Evolutionary conservation across 2,888 invertebrate genomes (phyloP).

Genomic region (Deilephila porcellus): DNA sequence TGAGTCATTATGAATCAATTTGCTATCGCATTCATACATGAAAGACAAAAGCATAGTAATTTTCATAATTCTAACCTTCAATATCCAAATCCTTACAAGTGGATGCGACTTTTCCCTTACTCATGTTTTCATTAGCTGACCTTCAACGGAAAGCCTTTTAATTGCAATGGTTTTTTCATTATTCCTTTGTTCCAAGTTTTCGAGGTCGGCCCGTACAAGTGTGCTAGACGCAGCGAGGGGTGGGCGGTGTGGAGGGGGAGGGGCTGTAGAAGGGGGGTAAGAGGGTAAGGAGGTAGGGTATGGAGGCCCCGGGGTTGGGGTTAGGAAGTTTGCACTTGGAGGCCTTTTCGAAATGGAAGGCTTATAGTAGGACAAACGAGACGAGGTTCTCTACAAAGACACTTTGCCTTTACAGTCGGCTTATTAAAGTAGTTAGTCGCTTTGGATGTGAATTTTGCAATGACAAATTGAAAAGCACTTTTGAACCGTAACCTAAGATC

Average conservation of each 20-base stretch:
- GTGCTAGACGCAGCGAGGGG: slow-evolving; percentile 66
- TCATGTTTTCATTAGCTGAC: slow-evolving; percentile 38
- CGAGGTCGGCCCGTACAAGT: slow-evolving; percentile 70
- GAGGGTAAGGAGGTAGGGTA: slow-evolving; percentile 66
- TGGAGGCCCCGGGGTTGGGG: slow-evolving; percentile 50
- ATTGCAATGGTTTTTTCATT: slow-evolving; percentile 51
- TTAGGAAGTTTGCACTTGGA: slow-evolving; percentile 65
- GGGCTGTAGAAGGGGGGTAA: slow-evolving; percentile 41
- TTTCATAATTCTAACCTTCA: neutral
- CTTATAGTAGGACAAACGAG: slow-evolving; percentile 50
- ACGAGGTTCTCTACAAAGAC: slow-evolving; percentile 36
- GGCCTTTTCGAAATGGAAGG: slow-evolving; percentile 57
- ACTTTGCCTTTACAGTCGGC: slow-evolving; percentile 28
- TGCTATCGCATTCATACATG: too few species aligned
- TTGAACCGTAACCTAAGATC: neutral
- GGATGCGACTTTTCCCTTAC: neutral
- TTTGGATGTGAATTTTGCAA: slow-evolving; percentile 27
- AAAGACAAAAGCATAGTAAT: neutral
- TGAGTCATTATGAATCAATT: too few species aligned
- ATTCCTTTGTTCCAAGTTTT: slow-evolving; percentile 63
- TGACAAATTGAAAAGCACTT: slow-evolving; percentile 20
- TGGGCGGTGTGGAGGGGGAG: slow-evolving; percentile 41
- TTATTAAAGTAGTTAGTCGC: slow-evolving; percentile 32
- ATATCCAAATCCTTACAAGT: slow-evolving; percentile 9
- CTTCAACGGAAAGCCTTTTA: slow-evolving; percentile 55